phyloP scores from a whole-genome alignment of 2,888 invertebrate species.

The Hermaeophaga mercurialis region DNA sequence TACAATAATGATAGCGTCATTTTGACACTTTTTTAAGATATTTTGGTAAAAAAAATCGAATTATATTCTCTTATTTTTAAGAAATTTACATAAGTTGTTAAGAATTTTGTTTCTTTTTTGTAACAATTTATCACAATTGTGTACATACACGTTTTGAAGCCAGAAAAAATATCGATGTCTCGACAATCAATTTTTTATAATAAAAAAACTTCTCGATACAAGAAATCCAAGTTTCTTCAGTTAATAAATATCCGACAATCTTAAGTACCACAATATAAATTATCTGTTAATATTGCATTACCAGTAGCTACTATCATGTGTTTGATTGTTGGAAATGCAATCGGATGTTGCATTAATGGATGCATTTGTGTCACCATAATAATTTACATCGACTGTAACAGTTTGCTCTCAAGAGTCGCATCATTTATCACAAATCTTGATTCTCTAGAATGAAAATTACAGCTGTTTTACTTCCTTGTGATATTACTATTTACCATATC shows the following conservation, averaged over 20 bases:
- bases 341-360: conserved; percentile 9
- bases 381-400: conserved; percentile 16
- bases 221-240: too few relatives aligned
- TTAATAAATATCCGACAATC: not conserved
- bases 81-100: too few relatives aligned
- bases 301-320: conserved; percentile 9
- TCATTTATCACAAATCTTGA: conserved; percentile 16
- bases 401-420: conserved; percentile 3
- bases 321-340: conserved; percentile 8
- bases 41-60: too few relatives aligned
- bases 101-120: too few relatives aligned
- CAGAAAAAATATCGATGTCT: too few relatives aligned
- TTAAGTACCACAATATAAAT: not conserved
- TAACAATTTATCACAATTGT: too few relatives aligned
- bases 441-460: conserved; percentile 11
- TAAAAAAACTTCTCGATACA: too few relatives aligned
- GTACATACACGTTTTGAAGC: too few relatives aligned
- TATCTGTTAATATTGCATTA: not conserved
- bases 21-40: too few relatives aligned
- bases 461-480: conserved; percentile 21
- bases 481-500: not conserved
- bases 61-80: too few relatives aligned
- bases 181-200: too few relatives aligned
- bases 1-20: too few relatives aligned
- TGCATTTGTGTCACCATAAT: conserved; percentile 22